A percentile compares a stretch with the other conserved stretches of the same genome.
phyloP scores from a whole-genome alignment of 2,113 vertebrate species.

The Pseudopodoces humilis region DNA sequence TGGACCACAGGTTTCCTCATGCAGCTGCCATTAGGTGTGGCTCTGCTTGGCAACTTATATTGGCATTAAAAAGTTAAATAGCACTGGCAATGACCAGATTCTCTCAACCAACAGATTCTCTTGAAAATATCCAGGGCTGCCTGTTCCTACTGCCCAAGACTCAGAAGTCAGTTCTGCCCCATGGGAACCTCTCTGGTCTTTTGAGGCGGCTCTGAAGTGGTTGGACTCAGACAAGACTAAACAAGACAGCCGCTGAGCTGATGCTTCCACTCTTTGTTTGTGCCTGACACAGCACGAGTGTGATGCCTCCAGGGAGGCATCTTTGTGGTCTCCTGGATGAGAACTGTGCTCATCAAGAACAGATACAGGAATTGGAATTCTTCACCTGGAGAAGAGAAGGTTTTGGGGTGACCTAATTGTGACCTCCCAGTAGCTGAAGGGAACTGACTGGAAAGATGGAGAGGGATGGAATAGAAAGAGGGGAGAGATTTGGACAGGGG shows the following conservation, averaged over 20 bases:
- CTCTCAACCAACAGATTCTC: not conserved
- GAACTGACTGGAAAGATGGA: not conserved
- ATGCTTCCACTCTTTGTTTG: not conserved
- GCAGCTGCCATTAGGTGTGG: not conserved
- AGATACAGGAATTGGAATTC: not conserved
- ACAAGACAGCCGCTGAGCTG: not conserved
- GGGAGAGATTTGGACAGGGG: not conserved
- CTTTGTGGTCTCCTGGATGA: not conserved
- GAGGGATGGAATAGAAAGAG: not conserved
- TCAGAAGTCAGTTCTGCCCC: not conserved
- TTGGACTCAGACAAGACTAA: not conserved
- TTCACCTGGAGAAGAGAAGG: not conserved
- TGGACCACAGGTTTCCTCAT: not conserved
- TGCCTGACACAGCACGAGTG: fast-evolving
- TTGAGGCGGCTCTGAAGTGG: not conserved
- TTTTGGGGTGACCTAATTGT: not conserved
- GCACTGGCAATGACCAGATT: not conserved
- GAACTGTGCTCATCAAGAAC: not conserved
- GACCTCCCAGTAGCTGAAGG: not conserved
- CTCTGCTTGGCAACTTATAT: not conserved
- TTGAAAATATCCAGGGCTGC: not conserved
- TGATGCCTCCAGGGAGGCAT: fast-evolving
- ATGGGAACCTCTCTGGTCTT: not conserved
- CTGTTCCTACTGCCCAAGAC: not conserved
- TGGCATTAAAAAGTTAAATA: not conserved